Base-by-base conservation (phyloP, 2,797 vertebrate genomes). In the Denticeps clupeoides region DNA sequence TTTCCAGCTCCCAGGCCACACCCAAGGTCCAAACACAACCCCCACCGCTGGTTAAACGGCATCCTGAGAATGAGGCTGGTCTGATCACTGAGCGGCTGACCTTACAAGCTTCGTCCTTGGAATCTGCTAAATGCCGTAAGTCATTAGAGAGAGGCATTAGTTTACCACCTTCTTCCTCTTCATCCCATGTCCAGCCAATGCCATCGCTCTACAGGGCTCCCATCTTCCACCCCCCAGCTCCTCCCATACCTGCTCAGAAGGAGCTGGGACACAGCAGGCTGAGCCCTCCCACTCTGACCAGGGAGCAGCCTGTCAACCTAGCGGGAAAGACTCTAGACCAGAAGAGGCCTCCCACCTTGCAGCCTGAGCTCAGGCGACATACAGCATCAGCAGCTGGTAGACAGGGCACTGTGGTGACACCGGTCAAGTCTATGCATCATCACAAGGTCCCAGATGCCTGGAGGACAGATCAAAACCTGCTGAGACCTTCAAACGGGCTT, bases 171-270 rank as follows among this genome's bases (percentile, higher is more conserved):
- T 38, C 8, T 2, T 21, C 4, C 68, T 87, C 44, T 78, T 87
- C 42, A 82, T 83, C 9, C 66, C 76, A 21, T 58, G 85, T 91
- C 69, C 87, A 89, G 53, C 86, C 82, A 27, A 94, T 95, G 90
- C 89, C 91, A 57, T 93, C 93, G 35, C 82, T 99, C 55, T 92
- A 97, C 27, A 81, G 93, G 60, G 95, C 95, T 0, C 93, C 93
- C 0, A 91, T 97, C 46, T 97, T 96, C 75, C 93, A 97, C 52
- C 93, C 92, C 2, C 91, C 93, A 22, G 89, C 91, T 26, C 91
- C 96, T 68, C 87, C 89, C 10, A 85, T 81, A 28, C 51, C 87
- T 48, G 89, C 91, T 47, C 83, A 86, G 53, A 97, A 92, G 69
- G 92, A 97, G 61, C 75, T 77, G 25, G 83, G 81, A 37, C 89